A percentile compares a stretch with the other conserved stretches of the same genome.
phyloP scores from a whole-genome alignment of 2,113 vertebrate species.

The Monarcha castaneiventris region DNA sequence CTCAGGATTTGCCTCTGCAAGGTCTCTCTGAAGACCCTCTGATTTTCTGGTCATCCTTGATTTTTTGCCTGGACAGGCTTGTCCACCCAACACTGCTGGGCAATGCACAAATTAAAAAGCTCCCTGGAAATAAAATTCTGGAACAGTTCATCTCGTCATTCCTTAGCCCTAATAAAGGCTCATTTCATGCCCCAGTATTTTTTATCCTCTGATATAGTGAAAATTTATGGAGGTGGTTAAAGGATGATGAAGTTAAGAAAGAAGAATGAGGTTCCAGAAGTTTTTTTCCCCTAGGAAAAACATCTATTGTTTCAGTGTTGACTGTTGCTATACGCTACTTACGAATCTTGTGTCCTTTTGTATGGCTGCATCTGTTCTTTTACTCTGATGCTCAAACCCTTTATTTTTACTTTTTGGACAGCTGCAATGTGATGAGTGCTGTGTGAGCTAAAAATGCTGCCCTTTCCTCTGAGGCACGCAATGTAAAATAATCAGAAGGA shows the following conservation, averaged over 20 bases:
- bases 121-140: neutral
- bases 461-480: constrained; percentile 21
- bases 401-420: constrained; percentile 52
- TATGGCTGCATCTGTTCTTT: constrained; percentile 19
- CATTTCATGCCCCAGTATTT: accelerated
- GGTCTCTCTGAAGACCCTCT: neutral
- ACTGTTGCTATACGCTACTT: neutral
- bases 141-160: neutral
- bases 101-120: neutral
- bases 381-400: constrained; percentile 14
- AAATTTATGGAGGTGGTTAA: neutral
- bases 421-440: constrained; percentile 39
- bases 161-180: neutral
- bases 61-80: neutral
- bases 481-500: constrained; percentile 42
- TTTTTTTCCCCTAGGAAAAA: neutral
- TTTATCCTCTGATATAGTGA: neutral
- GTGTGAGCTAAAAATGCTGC: constrained; percentile 28
- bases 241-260: neutral
- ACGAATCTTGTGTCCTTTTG: neutral
- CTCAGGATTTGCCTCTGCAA: neutral
- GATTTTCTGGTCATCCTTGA: neutral
- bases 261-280: neutral
- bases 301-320: neutral
- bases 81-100: neutral